Evolutionary conservation across 2,888 invertebrate species (phyloP).

Genomic region (Nasonovia ribisnigri): DNA sequence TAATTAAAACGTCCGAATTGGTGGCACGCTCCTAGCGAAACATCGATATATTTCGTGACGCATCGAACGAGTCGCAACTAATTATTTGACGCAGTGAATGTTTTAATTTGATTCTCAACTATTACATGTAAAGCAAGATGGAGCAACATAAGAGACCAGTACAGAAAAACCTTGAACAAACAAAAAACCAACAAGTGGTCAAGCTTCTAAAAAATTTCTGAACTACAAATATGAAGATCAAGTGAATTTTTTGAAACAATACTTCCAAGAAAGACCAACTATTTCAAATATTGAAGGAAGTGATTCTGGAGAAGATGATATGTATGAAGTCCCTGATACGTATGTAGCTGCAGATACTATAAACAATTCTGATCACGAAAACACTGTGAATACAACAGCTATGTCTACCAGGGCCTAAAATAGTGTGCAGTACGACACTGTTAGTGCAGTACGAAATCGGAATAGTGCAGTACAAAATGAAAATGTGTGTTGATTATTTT

Average conservation of each 20-base stretch:
- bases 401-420: too few species aligned
- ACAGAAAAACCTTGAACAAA: constrained; percentile 8
- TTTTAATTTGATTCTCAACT: constrained; percentile 34
- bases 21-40: too few species aligned
- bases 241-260: constrained; percentile 20
- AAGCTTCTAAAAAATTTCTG: not conserved
- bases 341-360: not conserved
- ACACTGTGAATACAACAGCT: not conserved
- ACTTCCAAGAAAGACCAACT: constrained; percentile 15
- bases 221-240: constrained; percentile 33
- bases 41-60: too few species aligned
- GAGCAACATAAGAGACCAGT: constrained; percentile 14
- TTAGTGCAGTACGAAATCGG: too few species aligned
- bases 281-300: constrained; percentile 17
- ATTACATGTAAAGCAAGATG: not conserved
- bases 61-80: too few species aligned
- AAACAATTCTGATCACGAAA: not conserved
- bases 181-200: constrained; percentile 12
- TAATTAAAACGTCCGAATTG: too few species aligned
- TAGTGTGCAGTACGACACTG: too few species aligned
- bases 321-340: not conserved
- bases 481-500: too few species aligned
- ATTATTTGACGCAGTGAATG: too few species aligned
- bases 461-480: too few species aligned
- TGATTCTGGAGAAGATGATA: not conserved